A percentile compares a stretch with the other conserved stretches of the same genome.
Conservation (phyloP, 1,140 invertebrate genomes). For the Danaus plexippus region DNA sequence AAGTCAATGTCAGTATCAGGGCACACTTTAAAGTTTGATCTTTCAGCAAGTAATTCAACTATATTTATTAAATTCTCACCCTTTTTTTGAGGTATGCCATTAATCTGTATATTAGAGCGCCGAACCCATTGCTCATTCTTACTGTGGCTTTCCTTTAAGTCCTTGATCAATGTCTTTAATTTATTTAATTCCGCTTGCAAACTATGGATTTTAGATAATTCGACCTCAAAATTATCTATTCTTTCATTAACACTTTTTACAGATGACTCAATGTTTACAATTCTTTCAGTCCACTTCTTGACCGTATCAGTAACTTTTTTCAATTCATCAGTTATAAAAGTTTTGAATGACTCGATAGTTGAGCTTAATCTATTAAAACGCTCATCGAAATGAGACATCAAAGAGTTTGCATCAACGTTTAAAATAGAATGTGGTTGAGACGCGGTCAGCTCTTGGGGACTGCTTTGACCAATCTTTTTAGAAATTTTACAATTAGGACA, state of each 20-base stretch:
- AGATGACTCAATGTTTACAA: slow-evolving; percentile 8
- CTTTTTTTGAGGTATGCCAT: neutral
- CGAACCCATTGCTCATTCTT: slow-evolving; percentile 7
- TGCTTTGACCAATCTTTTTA: neutral
- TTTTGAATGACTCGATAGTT: slow-evolving; percentile 4
- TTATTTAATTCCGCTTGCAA: slow-evolving; percentile 9
- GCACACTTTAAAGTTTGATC: slow-evolving; percentile 4
- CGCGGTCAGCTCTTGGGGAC: neutral
- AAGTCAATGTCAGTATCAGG: neutral
- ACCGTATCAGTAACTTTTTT: slow-evolving; percentile 9
- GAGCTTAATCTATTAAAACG: slow-evolving; percentile 6
- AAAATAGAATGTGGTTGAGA: neutral
- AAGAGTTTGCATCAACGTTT: neutral
- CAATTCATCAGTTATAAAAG: slow-evolving; percentile 6
- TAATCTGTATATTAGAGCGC: neutral
- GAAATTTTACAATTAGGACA: slow-evolving; percentile 4
- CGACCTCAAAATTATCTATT: slow-evolving; percentile 3
- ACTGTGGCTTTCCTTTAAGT: neutral
- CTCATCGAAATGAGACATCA: slow-evolving; percentile 4
- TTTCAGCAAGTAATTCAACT: slow-evolving; percentile 6
- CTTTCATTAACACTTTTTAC: slow-evolving; percentile 2
- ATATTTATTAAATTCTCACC: slow-evolving; percentile 8
- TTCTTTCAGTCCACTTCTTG: slow-evolving; percentile 2
- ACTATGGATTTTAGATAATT: slow-evolving; percentile 9
- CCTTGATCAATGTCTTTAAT: too few species aligned